Percentiles rank a stretch among this genome's conserved stretches.
These are phyloP conservation scores for Microctonus brassicae DNA, from an alignment of 2,888 invertebrate genomes.

Conservation along the genomic window DNA sequence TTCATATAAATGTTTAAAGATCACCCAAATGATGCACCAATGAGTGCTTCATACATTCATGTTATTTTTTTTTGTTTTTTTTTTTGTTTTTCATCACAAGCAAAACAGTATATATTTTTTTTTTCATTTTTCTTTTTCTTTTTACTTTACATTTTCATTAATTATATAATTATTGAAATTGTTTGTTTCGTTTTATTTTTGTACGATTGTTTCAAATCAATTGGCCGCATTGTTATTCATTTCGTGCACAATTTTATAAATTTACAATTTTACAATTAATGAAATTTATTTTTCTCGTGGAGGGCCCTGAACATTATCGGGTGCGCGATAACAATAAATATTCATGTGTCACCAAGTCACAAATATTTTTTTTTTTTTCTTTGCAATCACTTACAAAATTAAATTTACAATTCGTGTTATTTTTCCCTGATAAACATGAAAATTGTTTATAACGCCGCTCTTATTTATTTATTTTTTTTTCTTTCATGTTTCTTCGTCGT, in stretches of 20 bases:
- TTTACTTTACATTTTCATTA: neutral
- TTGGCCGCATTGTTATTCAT: neutral
- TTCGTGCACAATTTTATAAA: slow-evolving; percentile 7
- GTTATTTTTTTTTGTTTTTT: slow-evolving; percentile 39
- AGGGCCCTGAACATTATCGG: slow-evolving; percentile 22
- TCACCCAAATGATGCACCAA: slow-evolving; percentile 55
- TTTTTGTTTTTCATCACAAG: slow-evolving; percentile 4
- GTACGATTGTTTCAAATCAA: slow-evolving; percentile 10
- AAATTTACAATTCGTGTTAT: slow-evolving; percentile 27
- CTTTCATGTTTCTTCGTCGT: neutral
- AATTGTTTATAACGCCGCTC: neutral
- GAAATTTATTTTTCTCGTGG: slow-evolving; percentile 6
- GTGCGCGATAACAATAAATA: slow-evolving; percentile 30
- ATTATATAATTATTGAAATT: slow-evolving; percentile 4
- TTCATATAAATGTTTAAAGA: slow-evolving; percentile 44
- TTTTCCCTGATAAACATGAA: slow-evolving; percentile 6
- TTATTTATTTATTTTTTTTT: neutral
- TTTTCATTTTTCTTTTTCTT: slow-evolving; percentile 33
- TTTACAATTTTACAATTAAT: slow-evolving; percentile 9
- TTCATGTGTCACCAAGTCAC: slow-evolving; percentile 24
- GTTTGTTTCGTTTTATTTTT: neutral
- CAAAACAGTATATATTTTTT: slow-evolving; percentile 14
- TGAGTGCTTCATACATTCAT: slow-evolving; percentile 47
- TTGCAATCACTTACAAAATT: slow-evolving; percentile 17
- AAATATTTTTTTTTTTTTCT: neutral